A percentile compares a stretch with the other conserved stretches of the same genome.
These are phyloP conservation scores for Hydrozoanthus tunicans DNA, from an alignment of 64 coral and sea anemone species.

Conservation along the genomic window DNA sequence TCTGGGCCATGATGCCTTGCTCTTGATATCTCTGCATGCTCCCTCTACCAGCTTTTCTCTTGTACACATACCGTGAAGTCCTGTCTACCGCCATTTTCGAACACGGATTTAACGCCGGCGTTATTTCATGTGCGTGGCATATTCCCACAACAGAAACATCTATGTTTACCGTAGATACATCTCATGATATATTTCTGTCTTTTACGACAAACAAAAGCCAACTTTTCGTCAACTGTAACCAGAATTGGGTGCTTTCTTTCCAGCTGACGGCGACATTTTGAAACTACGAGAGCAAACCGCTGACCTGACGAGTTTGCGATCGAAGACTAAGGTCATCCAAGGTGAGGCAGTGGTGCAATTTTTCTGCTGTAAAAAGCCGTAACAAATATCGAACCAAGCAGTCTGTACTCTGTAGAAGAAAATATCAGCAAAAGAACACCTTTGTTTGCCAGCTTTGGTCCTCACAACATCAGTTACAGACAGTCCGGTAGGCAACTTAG, in stretches of 20 bases:
- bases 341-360: too few relatives aligned
- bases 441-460: too few relatives aligned
- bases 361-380: too few relatives aligned
- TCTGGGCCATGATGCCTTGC: slow-evolving; percentile 86
- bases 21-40: slow-evolving; percentile 63
- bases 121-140: neutral
- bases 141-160: neutral
- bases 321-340: too few relatives aligned
- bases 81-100: slow-evolving; percentile 61
- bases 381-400: too few relatives aligned
- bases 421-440: too few relatives aligned
- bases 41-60: slow-evolving; percentile 57
- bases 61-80: slow-evolving; percentile 62
- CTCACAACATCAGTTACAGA: too few relatives aligned
- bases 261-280: slow-evolving; percentile 13
- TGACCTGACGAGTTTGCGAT: neutral
- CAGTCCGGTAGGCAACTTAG: too few relatives aligned
- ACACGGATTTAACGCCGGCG: neutral
- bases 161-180: neutral
- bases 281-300: neutral
- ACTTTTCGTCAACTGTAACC: neutral
- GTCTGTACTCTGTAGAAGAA: too few relatives aligned
- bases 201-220: neutral
- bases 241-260: neutral
- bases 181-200: neutral